These are phyloP conservation scores for Mycalesis mineus DNA, from an alignment of 2,888 invertebrate genomes.

Conservation along the genomic window DNA sequence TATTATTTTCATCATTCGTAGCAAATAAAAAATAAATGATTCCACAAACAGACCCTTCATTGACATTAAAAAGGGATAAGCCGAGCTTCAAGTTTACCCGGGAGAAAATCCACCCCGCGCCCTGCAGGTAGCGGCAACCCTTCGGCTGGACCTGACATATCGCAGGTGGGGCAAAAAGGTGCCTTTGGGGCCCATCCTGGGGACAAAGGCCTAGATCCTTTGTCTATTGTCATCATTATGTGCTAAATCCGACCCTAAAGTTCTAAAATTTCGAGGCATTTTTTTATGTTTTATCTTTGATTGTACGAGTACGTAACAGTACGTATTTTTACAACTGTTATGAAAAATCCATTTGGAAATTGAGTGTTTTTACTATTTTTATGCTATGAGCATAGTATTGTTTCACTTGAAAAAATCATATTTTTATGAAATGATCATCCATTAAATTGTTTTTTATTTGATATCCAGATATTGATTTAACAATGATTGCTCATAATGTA, in stretches of 20 bases:
- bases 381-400: no score
- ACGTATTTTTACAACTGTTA: no score
- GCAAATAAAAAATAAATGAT: background rate
- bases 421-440: no score
- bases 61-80: background rate
- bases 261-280: background rate
- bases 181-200: background rate
- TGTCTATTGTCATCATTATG: background rate
- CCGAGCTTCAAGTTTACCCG: background rate
- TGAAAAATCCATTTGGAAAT: no score
- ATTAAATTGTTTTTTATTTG: no score
- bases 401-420: no score
- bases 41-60: background rate
- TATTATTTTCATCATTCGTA: background rate
- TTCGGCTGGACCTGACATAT: background rate
- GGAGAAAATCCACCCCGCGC: background rate
- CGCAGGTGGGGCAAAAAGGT: background rate
- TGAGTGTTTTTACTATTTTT: no score
- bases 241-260: background rate
- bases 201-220: background rate
- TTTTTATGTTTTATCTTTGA: no score
- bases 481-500: no score
- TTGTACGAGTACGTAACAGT: no score
- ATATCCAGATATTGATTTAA: no score
- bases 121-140: background rate